Percentiles rank a stretch among this genome's conserved stretches.
phyloP scores from a whole-genome alignment of 2,888 invertebrate species.

The Alloplasta piceator region DNA sequence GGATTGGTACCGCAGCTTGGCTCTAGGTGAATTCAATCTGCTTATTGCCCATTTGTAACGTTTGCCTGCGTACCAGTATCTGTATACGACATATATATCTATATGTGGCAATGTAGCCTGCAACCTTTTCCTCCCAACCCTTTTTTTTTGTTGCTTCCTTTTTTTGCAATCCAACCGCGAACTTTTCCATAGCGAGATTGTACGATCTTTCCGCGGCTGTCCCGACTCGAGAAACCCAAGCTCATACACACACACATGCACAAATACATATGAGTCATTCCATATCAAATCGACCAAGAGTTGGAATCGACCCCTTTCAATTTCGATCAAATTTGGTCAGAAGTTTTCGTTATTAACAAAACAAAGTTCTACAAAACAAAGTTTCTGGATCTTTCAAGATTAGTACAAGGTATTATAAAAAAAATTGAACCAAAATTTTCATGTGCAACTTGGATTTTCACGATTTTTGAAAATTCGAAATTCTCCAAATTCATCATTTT shows the following conservation, averaged over 20 bases:
- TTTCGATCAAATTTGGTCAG: too few relatives aligned
- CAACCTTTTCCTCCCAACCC: constrained; percentile 48
- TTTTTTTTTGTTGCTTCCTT: constrained; percentile 24
- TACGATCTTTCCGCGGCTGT: constrained; percentile 65
- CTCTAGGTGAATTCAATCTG: constrained; percentile 75
- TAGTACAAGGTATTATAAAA: too few relatives aligned
- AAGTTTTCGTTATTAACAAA: too few relatives aligned
- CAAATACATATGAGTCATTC: background rate
- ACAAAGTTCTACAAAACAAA: too few relatives aligned
- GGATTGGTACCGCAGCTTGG: constrained; percentile 58
- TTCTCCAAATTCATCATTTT: too few relatives aligned
- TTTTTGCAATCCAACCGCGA: constrained; percentile 62
- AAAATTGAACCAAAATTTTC: too few relatives aligned
- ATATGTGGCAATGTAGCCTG: constrained; percentile 32
- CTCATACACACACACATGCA: constrained; percentile 22
- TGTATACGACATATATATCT: constrained; percentile 13
- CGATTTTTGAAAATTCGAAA: too few relatives aligned
- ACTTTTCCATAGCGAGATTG: constrained; percentile 70
- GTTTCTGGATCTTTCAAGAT: too few relatives aligned
- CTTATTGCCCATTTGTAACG: constrained; percentile 77
- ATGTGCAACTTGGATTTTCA: too few relatives aligned
- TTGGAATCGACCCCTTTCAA: too few relatives aligned
- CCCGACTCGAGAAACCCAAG: constrained; percentile 59
- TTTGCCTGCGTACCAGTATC: constrained; percentile 63
- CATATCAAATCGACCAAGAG: too few relatives aligned